Evolutionary conservation across 2,113 vertebrate genomes (phyloP), one percentile per base, ranked within the genome.

Genomic region (Hyperopisus bebe): DNA sequence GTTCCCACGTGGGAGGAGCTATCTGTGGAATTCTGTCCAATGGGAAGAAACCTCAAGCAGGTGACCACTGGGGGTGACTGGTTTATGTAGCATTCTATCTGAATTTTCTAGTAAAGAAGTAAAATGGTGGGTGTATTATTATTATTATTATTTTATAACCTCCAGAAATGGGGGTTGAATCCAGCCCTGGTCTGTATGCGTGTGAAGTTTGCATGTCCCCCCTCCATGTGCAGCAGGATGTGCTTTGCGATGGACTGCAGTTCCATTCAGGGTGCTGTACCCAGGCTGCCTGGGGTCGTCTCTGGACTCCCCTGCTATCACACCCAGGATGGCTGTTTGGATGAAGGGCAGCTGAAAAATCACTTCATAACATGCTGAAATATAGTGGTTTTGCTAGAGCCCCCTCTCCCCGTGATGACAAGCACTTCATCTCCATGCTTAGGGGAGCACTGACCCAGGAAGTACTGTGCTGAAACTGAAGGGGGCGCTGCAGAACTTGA

Each of bases 401-500:
- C 15, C 74, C 13, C n/a, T 11, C 58, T 27, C n/a, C 10, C 10
- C 35, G 15, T 77, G 35, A 77, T 77, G 74, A 15, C 74, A 17
- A 19, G 74, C 17, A 39, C 31, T 39, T 84, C 0, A 2, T 19
- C 9, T n/a, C 3, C 39, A 74, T 83, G 89, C 50, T 86, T 5
- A 47, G 90, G 91, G 96, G 95, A 95, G 96, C 89, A 96, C 93
- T 0, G 97, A 95, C 86, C 94, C 94, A 89, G 93, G 96, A 90
- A 96, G 96, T 94, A 96, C 95, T 0, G 86, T 98, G 90, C 93
- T 94, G 0, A 95, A 97, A 92, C 97, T 99, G 92, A 97, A 95
- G 92, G 96, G 94, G 88, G 96, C 96, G 3, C 91, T 99, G 94
- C 96, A 96, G 90, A 97, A 97, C 88, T 95, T 99, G 24, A 94